Conservation (phyloP, 2,797 vertebrate genomes). For the Cheirogaleus major region DNA sequence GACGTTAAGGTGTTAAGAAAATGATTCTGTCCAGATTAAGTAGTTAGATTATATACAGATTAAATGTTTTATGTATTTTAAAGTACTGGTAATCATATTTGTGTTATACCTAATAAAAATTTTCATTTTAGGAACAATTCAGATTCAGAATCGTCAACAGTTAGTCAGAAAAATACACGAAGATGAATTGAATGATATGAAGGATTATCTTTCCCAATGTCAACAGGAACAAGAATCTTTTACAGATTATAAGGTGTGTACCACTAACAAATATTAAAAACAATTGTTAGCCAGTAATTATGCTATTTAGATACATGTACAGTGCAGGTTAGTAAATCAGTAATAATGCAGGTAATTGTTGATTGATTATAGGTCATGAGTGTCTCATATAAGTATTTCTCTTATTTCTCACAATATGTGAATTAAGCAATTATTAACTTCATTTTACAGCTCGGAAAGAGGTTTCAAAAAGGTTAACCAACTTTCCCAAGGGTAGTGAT, state of each 20-base stretch:
- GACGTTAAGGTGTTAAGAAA: not conserved
- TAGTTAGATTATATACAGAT: not conserved
- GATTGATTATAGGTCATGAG: not conserved
- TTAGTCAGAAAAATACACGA: constrained; percentile 85
- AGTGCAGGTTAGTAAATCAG: not conserved
- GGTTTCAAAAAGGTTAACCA: constrained; percentile 9
- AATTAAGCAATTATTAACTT: constrained; percentile 15
- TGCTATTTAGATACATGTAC: not conserved
- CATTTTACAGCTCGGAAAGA: constrained; percentile 31
- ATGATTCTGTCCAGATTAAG: not conserved
- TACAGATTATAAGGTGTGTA: constrained; percentile 83
- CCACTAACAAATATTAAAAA: not conserved
- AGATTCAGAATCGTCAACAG: constrained; percentile 90
- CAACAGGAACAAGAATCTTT: constrained; percentile 83
- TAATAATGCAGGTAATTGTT: not conserved
- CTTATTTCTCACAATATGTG: not conserved
- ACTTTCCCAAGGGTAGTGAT: constrained; percentile 9
- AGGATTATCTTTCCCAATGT: constrained; percentile 86
- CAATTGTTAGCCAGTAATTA: not conserved
- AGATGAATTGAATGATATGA: constrained; percentile 85
- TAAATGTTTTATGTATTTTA: not conserved
- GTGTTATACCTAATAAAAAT: not conserved
- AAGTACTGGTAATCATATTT: not conserved
- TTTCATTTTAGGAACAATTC: constrained; percentile 89
- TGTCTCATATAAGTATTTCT: not conserved